Percentiles rank a stretch among this genome's conserved stretches.
These are phyloP conservation scores for Eurytoma adleriae DNA, from an alignment of 2,888 invertebrate species.

Conservation along the genomic window DNA sequence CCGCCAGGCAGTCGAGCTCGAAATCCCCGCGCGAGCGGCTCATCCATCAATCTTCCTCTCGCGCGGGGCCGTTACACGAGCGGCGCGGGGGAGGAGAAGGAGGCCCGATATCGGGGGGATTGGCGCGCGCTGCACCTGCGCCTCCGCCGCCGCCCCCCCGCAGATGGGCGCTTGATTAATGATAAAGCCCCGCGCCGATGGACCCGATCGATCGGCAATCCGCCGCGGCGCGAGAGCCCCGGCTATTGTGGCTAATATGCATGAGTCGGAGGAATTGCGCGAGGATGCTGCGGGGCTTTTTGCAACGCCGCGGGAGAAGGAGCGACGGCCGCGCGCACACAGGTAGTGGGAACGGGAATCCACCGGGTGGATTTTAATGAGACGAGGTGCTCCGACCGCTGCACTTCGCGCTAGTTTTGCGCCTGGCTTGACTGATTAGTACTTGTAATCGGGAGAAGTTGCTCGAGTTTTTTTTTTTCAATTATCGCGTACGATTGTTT, in stretches of 20 bases:
- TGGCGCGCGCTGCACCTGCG: slow-evolving; percentile 8
- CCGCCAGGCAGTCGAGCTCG: slow-evolving; percentile 49
- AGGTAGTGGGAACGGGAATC: too few species aligned
- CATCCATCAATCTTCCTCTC: slow-evolving; percentile 67
- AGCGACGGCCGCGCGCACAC: not conserved
- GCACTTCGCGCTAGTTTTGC: too few species aligned
- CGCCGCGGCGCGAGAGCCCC: slow-evolving; percentile 30
- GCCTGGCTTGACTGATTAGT: too few species aligned
- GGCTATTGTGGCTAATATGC: slow-evolving; percentile 35
- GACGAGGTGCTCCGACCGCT: too few species aligned
- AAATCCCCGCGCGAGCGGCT: slow-evolving; percentile 57
- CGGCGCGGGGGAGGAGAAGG: not conserved
- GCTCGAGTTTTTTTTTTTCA: too few species aligned
- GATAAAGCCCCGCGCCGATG: slow-evolving; percentile 66
- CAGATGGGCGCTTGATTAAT: slow-evolving; percentile 68
- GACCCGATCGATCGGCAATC: slow-evolving; percentile 64
- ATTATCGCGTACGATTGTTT: too few species aligned
- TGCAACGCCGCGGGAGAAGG: not conserved
- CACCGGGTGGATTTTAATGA: too few species aligned
- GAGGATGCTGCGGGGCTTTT: not conserved
- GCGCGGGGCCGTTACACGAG: slow-evolving; percentile 9
- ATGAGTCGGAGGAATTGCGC: not conserved
- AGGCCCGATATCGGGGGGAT: slow-evolving; percentile 43
- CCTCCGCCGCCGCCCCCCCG: slow-evolving; percentile 66
- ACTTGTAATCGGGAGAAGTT: too few species aligned